phyloP scores from a whole-genome alignment of 2,113 vertebrate species.

The Carettochelys insculpta region DNA sequence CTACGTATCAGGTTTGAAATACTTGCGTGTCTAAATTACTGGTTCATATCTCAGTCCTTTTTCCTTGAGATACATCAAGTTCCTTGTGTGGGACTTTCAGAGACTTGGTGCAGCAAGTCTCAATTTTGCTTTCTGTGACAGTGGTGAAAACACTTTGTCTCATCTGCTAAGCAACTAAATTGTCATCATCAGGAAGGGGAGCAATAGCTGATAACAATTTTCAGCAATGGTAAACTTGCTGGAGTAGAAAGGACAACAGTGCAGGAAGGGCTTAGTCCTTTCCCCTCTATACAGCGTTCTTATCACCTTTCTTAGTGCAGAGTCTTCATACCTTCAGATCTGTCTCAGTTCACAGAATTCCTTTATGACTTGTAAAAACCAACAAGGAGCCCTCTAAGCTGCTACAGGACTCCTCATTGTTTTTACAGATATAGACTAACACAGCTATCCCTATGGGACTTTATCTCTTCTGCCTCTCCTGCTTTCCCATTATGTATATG shows the following conservation, averaged over 20 bases:
- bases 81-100: neutral
- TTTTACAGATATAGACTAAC: no score
- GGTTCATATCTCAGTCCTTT: neutral
- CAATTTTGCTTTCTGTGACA: neutral
- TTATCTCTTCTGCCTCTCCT: neutral
- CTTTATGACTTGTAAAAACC: no score
- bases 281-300: conserved; percentile 1
- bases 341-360: neutral
- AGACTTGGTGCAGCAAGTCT: conserved; percentile 11
- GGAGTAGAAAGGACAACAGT: neutral
- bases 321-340: conserved; percentile 33
- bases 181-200: conserved; percentile 29
- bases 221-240: conserved; percentile 33
- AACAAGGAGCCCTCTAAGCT: no score
- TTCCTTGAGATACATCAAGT: neutral
- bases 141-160: conserved; percentile 13
- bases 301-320: conserved; percentile 8
- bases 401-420: no score
- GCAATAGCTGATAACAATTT: neutral
- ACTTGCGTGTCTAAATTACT: neutral
- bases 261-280: neutral
- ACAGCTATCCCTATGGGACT: no score
- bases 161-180: neutral
- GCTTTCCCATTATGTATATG: neutral
- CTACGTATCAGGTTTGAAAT: neutral